A percentile compares a stretch with the other conserved stretches of the same genome.
Evolutionary conservation across 1,140 invertebrate genomes (phyloP).

Genomic region (Homarus americanus): DNA sequence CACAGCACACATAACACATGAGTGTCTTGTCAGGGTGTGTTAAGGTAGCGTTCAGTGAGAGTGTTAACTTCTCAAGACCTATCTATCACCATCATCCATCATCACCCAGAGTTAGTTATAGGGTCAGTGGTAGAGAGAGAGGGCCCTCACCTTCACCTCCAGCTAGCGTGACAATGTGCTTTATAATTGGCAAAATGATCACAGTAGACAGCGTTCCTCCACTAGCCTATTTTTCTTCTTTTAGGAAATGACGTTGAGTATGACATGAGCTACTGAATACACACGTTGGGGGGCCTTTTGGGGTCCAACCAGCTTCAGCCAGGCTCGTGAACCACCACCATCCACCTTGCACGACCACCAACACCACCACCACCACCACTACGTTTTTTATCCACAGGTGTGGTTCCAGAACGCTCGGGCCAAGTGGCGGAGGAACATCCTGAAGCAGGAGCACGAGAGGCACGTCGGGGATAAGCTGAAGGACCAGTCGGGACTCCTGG

Average conservation of each 20-base stretch:
- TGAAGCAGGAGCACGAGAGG: conserved; percentile 74
- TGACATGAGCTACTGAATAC: conserved; percentile 22
- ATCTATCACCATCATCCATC: too few relatives aligned
- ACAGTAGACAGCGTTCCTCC: conserved; percentile 11
- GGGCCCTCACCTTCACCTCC: too few relatives aligned
- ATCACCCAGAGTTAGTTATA: too few relatives aligned
- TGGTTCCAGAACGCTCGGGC: conserved; percentile 99
- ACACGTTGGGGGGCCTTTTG: conserved; percentile 13
- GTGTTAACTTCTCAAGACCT: too few relatives aligned
- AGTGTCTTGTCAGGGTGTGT: neutral
- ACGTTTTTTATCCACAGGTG: conserved; percentile 84
- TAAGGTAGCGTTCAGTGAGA: too few relatives aligned
- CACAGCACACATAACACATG: too few relatives aligned
- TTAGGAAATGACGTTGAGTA: conserved; percentile 44
- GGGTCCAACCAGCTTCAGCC: conserved; percentile 37
- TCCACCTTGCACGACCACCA: conserved; percentile 13
- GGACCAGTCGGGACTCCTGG: conserved; percentile 46
- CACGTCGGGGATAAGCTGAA: conserved; percentile 66
- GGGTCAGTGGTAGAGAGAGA: too few relatives aligned
- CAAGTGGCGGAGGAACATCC: conserved; percentile 89
- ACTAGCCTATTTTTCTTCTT: conserved; percentile 55
- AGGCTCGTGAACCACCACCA: conserved; percentile 22
- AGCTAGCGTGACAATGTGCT: neutral
- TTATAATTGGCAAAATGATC: neutral
- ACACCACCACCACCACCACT: conserved; percentile 48